Percentiles rank a stretch among this genome's conserved stretches.
These are phyloP conservation scores for Xylota sylvarum DNA, from an alignment of 2,888 invertebrate species.

Conservation along the genomic window DNA sequence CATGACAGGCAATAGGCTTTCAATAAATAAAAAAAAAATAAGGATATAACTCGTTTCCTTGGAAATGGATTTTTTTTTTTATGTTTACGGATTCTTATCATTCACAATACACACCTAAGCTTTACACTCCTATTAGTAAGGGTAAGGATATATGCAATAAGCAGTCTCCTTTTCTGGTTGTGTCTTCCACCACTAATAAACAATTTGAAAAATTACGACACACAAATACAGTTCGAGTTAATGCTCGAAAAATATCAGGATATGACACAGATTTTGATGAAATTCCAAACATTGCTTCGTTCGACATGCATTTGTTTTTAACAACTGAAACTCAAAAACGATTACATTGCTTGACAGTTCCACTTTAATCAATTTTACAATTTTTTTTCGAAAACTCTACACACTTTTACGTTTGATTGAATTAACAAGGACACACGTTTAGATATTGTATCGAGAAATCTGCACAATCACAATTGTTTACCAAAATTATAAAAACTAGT, in stretches of 20 bases:
- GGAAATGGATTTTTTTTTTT: neutral
- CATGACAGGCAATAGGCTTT: neutral
- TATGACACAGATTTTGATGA: neutral
- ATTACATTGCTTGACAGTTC: neutral
- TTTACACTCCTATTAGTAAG: neutral
- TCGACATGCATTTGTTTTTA: neutral
- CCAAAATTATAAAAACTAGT: slow-evolving; percentile 1
- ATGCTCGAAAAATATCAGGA: neutral
- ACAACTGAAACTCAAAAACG: neutral
- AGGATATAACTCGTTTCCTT: neutral
- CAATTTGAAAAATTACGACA: neutral
- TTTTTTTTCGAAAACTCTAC: neutral
- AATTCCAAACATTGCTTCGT: neutral
- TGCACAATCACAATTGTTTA: neutral
- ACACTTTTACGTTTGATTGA: neutral
- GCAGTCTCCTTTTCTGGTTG: neutral
- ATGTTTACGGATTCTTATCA: neutral
- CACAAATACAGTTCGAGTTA: neutral
- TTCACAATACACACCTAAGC: slow-evolving; percentile 1
- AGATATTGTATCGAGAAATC: neutral
- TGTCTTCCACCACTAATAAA: neutral
- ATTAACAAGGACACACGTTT: neutral
- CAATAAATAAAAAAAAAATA: neutral
- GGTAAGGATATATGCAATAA: neutral
- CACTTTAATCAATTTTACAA: neutral